These are phyloP conservation scores for Notoglanidium macrostoma DNA, from an alignment of 2,797 vertebrate genomes.

Conservation along the genomic window DNA sequence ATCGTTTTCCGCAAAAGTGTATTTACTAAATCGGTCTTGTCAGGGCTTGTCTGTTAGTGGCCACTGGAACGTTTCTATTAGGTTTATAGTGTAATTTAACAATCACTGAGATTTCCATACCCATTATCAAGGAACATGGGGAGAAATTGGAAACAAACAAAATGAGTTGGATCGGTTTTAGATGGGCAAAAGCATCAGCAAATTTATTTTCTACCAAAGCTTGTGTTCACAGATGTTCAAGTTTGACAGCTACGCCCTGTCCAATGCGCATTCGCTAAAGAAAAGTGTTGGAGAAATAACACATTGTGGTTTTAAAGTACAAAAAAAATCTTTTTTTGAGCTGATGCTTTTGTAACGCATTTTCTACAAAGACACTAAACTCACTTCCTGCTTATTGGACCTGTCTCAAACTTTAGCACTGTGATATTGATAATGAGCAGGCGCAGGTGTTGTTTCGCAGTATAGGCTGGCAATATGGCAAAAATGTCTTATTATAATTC, in stretches of 20 bases:
- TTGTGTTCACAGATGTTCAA: constrained; percentile 42
- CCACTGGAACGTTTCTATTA: constrained; percentile 55
- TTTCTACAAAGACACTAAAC: not conserved
- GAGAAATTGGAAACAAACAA: constrained; percentile 52
- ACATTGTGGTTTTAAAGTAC: not conserved
- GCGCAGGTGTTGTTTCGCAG: constrained; percentile 16
- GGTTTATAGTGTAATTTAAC: constrained; percentile 37
- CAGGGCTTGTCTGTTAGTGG: constrained; percentile 48
- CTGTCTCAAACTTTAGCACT: constrained; percentile 21
- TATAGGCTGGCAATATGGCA: constrained; percentile 21
- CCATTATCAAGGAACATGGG: constrained; percentile 46
- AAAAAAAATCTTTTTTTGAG: not conserved
- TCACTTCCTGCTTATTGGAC: constrained; percentile 24
- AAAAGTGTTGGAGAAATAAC: constrained; percentile 15
- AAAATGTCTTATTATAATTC: not conserved
- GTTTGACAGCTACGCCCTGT: constrained; percentile 45
- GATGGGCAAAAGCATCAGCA: constrained; percentile 44
- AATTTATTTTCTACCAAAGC: constrained; percentile 21
- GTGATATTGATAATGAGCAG: constrained; percentile 20
- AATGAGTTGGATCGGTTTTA: constrained; percentile 53
- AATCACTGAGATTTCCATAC: constrained; percentile 50
- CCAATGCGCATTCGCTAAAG: constrained; percentile 39
- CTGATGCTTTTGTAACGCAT: not conserved
- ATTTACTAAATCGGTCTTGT: constrained; percentile 56
- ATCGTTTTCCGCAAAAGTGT: constrained; percentile 28